A percentile compares a stretch with the other conserved stretches of the same genome.
phyloP scores from a whole-genome alignment of 2,113 vertebrate genomes.

The Cottus gobio region DNA sequence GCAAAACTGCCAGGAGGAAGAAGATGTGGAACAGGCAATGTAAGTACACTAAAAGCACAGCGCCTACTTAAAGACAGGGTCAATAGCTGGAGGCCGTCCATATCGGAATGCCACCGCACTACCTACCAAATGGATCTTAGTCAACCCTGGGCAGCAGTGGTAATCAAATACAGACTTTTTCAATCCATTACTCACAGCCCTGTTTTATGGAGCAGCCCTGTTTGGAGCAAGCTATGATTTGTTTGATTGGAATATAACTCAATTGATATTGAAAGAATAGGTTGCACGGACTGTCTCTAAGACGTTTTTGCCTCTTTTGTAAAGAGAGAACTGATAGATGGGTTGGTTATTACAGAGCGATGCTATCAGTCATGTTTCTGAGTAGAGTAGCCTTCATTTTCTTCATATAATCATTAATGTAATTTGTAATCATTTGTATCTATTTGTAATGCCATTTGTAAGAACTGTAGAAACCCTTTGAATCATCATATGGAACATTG shows the following conservation, averaged over 20 bases:
- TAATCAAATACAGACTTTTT: slow-evolving; percentile 79
- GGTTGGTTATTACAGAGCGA: slow-evolving; percentile 26
- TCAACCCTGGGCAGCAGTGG: slow-evolving; percentile 66
- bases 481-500: not conserved
- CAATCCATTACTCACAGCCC: slow-evolving; percentile 75
- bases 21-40: slow-evolving; percentile 71
- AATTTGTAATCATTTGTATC: too few species aligned
- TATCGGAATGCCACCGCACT: slow-evolving; percentile 77
- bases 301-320: slow-evolving; percentile 37
- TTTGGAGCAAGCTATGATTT: slow-evolving; percentile 71
- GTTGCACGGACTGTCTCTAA: slow-evolving; percentile 44
- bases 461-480: not conserved
- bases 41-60: slow-evolving; percentile 82
- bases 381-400: not conserved
- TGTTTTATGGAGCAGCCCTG: slow-evolving; percentile 66
- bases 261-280: slow-evolving; percentile 69
- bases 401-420: not conserved
- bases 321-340: slow-evolving; percentile 45
- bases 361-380: slow-evolving; percentile 44
- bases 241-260: slow-evolving; percentile 79
- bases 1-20: slow-evolving; percentile 80
- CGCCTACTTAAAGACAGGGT: slow-evolving; percentile 78
- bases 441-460: too few species aligned
- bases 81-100: slow-evolving; percentile 84
- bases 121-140: slow-evolving; percentile 81